These are phyloP conservation scores for Conopomorpha cramerella DNA, from an alignment of 1,140 invertebrate genomes.

Conservation along the genomic window DNA sequence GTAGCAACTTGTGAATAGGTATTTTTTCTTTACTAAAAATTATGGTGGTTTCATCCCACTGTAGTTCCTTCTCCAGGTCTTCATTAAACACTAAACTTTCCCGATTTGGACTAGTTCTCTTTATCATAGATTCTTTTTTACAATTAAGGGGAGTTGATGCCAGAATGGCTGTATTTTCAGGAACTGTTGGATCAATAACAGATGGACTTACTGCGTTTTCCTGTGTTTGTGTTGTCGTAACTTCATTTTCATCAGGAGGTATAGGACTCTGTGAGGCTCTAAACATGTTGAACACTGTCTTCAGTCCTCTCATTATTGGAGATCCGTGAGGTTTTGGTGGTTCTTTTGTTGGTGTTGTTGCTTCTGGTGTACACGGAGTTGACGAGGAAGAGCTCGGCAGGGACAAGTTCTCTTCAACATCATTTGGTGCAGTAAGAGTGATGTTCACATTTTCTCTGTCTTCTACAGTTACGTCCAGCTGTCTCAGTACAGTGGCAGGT, in stretches of 20 bases:
- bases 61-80: slow-evolving; percentile 36
- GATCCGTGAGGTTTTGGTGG: slow-evolving; percentile 27
- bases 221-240: slow-evolving; percentile 5
- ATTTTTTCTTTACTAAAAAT: slow-evolving; percentile 42
- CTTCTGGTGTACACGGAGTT: slow-evolving; percentile 29
- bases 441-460: slow-evolving; percentile 17
- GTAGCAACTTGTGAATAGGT: slow-evolving; percentile 35
- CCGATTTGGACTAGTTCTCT: slow-evolving; percentile 30
- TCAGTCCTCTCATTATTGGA: slow-evolving; percentile 41
- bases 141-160: slow-evolving; percentile 32
- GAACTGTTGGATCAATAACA: slow-evolving; percentile 6
- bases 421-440: slow-evolving; percentile 13
- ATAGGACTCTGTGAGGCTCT: slow-evolving; percentile 42
- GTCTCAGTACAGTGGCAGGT: slow-evolving; percentile 13
- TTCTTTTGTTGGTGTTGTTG: slow-evolving; percentile 43
- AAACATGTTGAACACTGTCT: slow-evolving; percentile 47
- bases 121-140: slow-evolving; percentile 16
- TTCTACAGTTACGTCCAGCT: slow-evolving; percentile 14
- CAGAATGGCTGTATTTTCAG: slow-evolving; percentile 4
- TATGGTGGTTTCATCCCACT: slow-evolving; percentile 45
- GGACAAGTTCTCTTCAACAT: slow-evolving; percentile 30
- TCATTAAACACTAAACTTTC: slow-evolving; percentile 42
- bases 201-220: slow-evolving; percentile 4
- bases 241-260: slow-evolving; percentile 12
- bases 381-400: slow-evolving; percentile 39